Percentiles rank a stretch among this genome's conserved stretches.
Evolutionary conservation across 2,888 invertebrate species (phyloP).

Genomic region (Folsomia manolachei): DNA sequence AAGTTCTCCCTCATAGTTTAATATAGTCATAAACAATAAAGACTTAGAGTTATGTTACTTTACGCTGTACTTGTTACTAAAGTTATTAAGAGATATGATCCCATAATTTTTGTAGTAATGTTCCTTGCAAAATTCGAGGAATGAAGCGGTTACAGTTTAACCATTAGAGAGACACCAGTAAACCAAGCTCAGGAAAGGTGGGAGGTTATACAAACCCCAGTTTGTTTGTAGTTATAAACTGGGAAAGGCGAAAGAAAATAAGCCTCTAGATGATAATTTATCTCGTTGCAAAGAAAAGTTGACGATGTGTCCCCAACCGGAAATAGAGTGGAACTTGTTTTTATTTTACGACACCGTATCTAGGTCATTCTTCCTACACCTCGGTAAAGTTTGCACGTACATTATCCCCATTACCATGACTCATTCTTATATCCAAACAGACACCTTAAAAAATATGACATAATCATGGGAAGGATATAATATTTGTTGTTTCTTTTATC

Average conservation of each 20-base stretch:
- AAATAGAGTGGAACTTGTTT: slow-evolving; percentile 15
- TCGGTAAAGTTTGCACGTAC: not conserved
- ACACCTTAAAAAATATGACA: too few species aligned
- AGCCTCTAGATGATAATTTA: slow-evolving; percentile 19
- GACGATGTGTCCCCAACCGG: slow-evolving; percentile 18
- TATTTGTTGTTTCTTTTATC: too few species aligned
- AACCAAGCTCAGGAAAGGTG: not conserved
- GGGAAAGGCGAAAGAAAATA: not conserved
- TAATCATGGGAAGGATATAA: too few species aligned
- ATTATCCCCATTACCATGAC: not conserved
- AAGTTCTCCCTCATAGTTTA: not conserved
- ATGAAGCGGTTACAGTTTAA: too few species aligned
- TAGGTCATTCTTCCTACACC: slow-evolving; percentile 5
- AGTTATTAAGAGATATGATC: not conserved
- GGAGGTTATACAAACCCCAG: too few species aligned
- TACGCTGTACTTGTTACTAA: not conserved
- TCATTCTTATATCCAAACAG: too few species aligned
- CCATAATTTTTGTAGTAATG: not conserved
- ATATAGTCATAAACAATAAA: not conserved
- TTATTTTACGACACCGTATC: not conserved
- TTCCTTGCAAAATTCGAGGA: too few species aligned
- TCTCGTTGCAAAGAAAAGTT: slow-evolving; percentile 2
- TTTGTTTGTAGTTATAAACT: not conserved
- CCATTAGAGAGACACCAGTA: not conserved
- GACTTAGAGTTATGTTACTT: too few species aligned